A percentile compares a stretch with the other conserved stretches of the same genome.
Conservation (phyloP, 2,888 invertebrate species). For the Ichneumoninae sp. region DNA sequence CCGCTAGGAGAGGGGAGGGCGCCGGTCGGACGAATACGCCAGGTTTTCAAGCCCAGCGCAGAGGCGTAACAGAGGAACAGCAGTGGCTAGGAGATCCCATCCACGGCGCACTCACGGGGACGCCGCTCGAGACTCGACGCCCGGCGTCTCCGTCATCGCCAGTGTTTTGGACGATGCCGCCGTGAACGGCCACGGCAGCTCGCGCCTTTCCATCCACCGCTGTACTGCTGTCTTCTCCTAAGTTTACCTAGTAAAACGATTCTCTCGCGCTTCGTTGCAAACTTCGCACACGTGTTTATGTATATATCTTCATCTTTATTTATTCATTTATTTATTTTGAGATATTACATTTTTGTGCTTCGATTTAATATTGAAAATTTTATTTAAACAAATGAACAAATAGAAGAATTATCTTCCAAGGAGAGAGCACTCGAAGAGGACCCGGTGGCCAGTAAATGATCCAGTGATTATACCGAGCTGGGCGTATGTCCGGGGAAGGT, state of each 20-base stretch:
- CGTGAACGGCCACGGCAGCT: slow-evolving; percentile 74
- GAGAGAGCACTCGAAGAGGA: slow-evolving; percentile 30
- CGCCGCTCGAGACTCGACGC: slow-evolving; percentile 68
- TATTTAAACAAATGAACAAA: neutral
- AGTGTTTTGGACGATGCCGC: slow-evolving; percentile 81
- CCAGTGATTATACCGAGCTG: slow-evolving; percentile 69
- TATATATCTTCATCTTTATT: neutral
- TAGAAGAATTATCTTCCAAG: slow-evolving; percentile 17
- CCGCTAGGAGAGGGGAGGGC: neutral
- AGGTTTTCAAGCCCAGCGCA: neutral
- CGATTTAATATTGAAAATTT: neutral
- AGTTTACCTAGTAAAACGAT: neutral
- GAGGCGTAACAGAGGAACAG: slow-evolving; percentile 40
- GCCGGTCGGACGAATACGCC: neutral
- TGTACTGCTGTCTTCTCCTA: slow-evolving; percentile 14
- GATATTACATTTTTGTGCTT: neutral
- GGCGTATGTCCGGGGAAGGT: slow-evolving; percentile 77
- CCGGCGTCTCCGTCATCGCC: slow-evolving; percentile 69
- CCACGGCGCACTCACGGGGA: slow-evolving; percentile 63
- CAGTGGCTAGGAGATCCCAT: slow-evolving; percentile 11
- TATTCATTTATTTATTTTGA: neutral
- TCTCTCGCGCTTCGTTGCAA: slow-evolving; percentile 15
- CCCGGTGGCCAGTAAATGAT: slow-evolving; percentile 69
- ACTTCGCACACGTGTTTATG: slow-evolving; percentile 15
- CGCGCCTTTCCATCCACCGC: slow-evolving; percentile 45